A percentile compares a stretch with the other conserved stretches of the same genome.
phyloP scores from a whole-genome alignment of 1,140 invertebrate species.

The Pararge aegeria region DNA sequence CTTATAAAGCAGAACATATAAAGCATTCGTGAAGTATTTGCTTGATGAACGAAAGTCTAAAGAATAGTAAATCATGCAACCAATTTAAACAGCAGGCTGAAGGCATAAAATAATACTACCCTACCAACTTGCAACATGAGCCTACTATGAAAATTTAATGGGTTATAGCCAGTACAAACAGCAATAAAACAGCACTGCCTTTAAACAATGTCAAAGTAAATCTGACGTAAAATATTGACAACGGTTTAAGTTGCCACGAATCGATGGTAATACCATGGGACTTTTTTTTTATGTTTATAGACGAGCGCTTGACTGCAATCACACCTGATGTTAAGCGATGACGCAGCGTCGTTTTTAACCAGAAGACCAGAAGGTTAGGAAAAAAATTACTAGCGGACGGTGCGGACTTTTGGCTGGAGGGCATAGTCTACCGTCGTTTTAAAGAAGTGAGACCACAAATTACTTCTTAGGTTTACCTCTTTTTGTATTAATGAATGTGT shows the following conservation, averaged over 20 bases:
- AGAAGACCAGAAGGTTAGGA: too few relatives aligned
- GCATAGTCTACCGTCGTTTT: too few relatives aligned
- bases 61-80: slow-evolving; percentile 5
- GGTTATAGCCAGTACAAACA: slow-evolving; percentile 44
- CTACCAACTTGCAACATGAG: slow-evolving; percentile 23
- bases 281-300: too few relatives aligned
- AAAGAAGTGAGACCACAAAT: too few relatives aligned
- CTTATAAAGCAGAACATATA: neutral
- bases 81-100: slow-evolving; percentile 8
- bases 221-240: slow-evolving; percentile 56
- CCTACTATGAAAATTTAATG: slow-evolving; percentile 47
- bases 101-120: slow-evolving; percentile 1
- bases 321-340: too few relatives aligned
- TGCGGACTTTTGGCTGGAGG: too few relatives aligned
- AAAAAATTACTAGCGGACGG: too few relatives aligned
- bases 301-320: too few relatives aligned
- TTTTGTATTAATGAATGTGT: too few relatives aligned
- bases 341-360: too few relatives aligned
- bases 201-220: slow-evolving; percentile 61
- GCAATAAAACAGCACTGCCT: slow-evolving; percentile 53
- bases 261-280: too few relatives aligned
- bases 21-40: neutral
- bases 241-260: neutral
- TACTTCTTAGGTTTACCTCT: too few relatives aligned
- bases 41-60: neutral